A percentile compares a stretch with the other conserved stretches of the same genome.
These are phyloP conservation scores for Melolontha melolontha DNA, from an alignment of 2,888 invertebrate genomes.

Conservation along the genomic window DNA sequence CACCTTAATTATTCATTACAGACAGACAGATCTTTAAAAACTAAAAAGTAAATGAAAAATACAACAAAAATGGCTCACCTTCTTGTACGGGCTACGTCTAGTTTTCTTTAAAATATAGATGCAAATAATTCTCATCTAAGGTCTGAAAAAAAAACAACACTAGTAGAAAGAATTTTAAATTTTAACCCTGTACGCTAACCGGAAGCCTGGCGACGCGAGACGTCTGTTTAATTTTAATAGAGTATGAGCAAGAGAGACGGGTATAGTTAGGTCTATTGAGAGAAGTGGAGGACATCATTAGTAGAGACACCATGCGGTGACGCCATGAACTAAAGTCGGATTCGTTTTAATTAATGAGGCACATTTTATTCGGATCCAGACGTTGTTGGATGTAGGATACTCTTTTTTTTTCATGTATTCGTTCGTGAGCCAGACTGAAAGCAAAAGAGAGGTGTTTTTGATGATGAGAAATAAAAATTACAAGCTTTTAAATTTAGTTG, in stretches of 20 bases:
- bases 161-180: conserved; percentile 13
- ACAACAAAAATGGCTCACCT: not conserved
- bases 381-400: conserved; percentile 2
- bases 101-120: conserved; percentile 6
- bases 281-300: conserved; percentile 21
- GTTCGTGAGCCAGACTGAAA: conserved; percentile 1
- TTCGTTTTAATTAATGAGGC: conserved; percentile 41
- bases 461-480: conserved; percentile 14
- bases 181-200: conserved; percentile 8
- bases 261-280: not conserved
- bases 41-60: not conserved
- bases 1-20: conserved; percentile 35
- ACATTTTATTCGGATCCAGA: conserved; percentile 39
- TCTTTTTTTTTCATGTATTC: not conserved
- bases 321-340: conserved; percentile 19
- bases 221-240: conserved; percentile 36
- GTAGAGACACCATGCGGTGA: conserved; percentile 33
- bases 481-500: no score
- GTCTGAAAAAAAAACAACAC: not conserved
- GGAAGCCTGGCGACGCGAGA: conserved; percentile 6
- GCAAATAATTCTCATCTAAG: not conserved
- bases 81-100: not conserved
- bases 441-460: conserved; percentile 16
- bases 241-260: not conserved
- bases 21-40: not conserved